Base-by-base conservation (phyloP, 2,113 vertebrate genomes). In the Meles meles region DNA sequence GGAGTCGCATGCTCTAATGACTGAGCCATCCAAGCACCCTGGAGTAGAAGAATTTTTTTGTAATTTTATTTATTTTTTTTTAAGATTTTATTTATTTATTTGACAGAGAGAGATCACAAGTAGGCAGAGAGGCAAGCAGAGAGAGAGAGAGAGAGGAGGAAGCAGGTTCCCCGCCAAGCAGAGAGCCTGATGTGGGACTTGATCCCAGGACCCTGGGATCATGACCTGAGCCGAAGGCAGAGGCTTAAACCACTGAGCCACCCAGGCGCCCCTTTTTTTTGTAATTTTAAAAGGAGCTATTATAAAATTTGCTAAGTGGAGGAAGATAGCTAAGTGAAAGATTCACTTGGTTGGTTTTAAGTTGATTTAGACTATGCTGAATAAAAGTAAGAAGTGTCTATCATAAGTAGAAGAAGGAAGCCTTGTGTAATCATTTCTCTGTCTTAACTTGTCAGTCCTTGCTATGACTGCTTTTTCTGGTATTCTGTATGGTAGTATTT, bases 251-350 rank as follows among this genome's bases (percentile, higher is more conserved):
- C n/a, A 76, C 42, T 44, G 72, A 29, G 13, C 25, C 25, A 76
- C 14, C 72, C 25, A 74, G 14, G 71, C 6, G n/a, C n/a, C n/a
- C n/a, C n/a, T n/a, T n/a, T n/a, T 81, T 37, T 6, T 57, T 49
- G 88, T 94, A 85, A 92, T 93, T 93, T 71, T 47, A 44, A 91
- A 96, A 94, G 47, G 49, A 96, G 29, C 9, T 76, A 13, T 96
- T 63, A 13, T 85, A 49, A 96, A 91, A 80, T 18, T 74, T 96
- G 18, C 61, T 67, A 79, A 93, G 27, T 83, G 86, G 7, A 80
- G 63, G 34, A 20, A 55, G 65, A 59, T 94, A 65, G 76, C 31
- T 94, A 87, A 69, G 65, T 93, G 76, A 87, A 47, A 83, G 20
- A 72, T 63, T 94, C 47, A 49, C 7, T 42, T 82, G 27, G 20